Evolutionary conservation across 2,113 vertebrate species (phyloP), one percentile per base, ranked within the genome.

Genomic region (Callospermophilus lateralis): DNA sequence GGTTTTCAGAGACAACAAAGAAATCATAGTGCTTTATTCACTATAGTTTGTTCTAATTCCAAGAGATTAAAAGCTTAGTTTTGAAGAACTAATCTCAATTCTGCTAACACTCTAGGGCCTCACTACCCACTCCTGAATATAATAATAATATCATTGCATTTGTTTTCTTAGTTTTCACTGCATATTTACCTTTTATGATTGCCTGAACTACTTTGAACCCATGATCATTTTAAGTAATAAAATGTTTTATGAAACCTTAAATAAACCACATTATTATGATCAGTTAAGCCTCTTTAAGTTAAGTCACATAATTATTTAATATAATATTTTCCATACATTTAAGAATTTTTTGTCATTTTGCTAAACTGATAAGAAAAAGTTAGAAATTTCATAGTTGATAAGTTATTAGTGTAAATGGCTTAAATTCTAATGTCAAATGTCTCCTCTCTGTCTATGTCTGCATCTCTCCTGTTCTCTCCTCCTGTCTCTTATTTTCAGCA

Each of bases 21-120:
- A 77, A 90, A 45, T 78, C 24, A 0, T 6, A 78, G 34, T 3
- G 0, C 1, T 89, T 94, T 96, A 30, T 86, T 97, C 12, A 32
- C 1, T 53, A 89, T 74, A 96, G 28, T 45, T 79, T 85, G 4
- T 90, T 98, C 86, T 95, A 34, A 93, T 96, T 96, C 74, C 85
- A 87, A 90, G 76, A 80, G 19, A 96, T 92, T 93, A 92, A 97
- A 81, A 94, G 32, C 61, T 97, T n/a, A 48, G 3, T 86, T 97
- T 96, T 96, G 45, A 37, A 96, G 86, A 83, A 83, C 80, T 70
- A 81, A 48, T 97, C 95, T 42, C 11, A 84, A 28, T 97, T 97
- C 90, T 90, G 63, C 55, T 96, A 72, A 97, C 30, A 77, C 61
- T 63, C 67, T 22, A 3, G 39, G 80, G 42, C 39, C 53, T 67